A percentile compares a stretch with the other conserved stretches of the same genome.
Evolutionary conservation across 1,140 invertebrate genomes (phyloP).

Genomic region (Hyles euphorbiae): DNA sequence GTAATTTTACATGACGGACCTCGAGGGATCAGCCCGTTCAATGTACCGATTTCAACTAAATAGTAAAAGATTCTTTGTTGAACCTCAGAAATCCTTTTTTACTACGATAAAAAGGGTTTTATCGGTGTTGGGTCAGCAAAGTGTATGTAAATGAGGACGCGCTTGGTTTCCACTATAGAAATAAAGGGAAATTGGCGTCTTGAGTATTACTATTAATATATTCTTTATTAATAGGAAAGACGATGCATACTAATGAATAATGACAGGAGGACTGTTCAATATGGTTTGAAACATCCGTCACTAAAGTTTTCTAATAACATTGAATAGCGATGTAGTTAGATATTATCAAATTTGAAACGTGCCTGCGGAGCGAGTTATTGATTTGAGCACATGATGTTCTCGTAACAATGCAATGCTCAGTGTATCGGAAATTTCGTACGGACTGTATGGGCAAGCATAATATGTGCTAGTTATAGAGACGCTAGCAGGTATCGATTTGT

Average conservation of each 20-base stretch:
- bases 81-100: slow-evolving; percentile 53
- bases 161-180: slow-evolving; percentile 42
- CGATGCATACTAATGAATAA: no score
- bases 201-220: slow-evolving; percentile 32
- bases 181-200: slow-evolving; percentile 53
- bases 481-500: slow-evolving; percentile 43
- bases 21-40: slow-evolving; percentile 11
- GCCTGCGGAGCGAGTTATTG: no score
- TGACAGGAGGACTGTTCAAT: no score
- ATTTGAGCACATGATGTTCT: no score
- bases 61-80: slow-evolving; percentile 41
- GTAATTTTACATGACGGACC: slow-evolving; percentile 17
- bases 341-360: no score
- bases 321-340: no score
- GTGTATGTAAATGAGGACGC: slow-evolving; percentile 63
- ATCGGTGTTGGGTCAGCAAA: slow-evolving; percentile 61
- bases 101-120: slow-evolving; percentile 58
- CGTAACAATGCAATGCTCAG: not conserved
- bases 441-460: not conserved
- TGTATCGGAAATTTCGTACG: slow-evolving; percentile 5
- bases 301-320: no score
- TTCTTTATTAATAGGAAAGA: slow-evolving; percentile 6
- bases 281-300: no score
- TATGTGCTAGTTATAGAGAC: not conserved
- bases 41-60: slow-evolving; percentile 28